Conservation (phyloP, 2,113 vertebrate species). For the Amblyornis subalaris region DNA sequence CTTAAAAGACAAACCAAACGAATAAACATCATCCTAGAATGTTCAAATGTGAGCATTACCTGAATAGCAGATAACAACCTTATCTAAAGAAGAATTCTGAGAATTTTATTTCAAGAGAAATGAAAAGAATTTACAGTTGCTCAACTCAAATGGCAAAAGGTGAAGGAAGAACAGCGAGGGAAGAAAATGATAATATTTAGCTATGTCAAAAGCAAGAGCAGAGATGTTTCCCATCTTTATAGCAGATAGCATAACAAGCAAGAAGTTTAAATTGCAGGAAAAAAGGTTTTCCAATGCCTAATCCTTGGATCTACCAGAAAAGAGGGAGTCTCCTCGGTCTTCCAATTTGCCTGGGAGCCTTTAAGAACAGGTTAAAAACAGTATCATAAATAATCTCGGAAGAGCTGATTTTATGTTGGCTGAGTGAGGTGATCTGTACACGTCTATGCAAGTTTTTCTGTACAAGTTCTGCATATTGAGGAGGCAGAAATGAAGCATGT, state of each 20-base stretch:
- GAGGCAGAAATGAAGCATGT: not conserved
- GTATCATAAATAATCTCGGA: not conserved
- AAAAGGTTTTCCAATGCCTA: not conserved
- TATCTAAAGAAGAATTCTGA: not conserved
- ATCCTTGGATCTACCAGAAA: not conserved
- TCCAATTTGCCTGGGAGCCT: not conserved
- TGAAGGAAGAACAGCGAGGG: not conserved
- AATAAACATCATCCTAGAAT: not conserved
- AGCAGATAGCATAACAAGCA: not conserved
- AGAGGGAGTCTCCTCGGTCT: not conserved
- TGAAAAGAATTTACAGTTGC: constrained; percentile 20
- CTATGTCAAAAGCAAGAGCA: not conserved
- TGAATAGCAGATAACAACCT: not conserved
- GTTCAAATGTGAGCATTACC: not conserved
- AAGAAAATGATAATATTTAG: not conserved
- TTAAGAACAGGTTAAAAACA: not conserved
- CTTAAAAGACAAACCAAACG: not conserved
- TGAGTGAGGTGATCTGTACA: not conserved
- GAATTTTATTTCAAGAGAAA: not conserved
- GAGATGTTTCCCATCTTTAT: not conserved
- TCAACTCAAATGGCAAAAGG: not conserved
- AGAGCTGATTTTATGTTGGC: not conserved
- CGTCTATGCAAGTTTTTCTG: not conserved
- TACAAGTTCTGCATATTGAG: not conserved
- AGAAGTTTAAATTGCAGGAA: not conserved